Conservation (phyloP, 2,797 vertebrate species). For the Sebastes minor region DNA sequence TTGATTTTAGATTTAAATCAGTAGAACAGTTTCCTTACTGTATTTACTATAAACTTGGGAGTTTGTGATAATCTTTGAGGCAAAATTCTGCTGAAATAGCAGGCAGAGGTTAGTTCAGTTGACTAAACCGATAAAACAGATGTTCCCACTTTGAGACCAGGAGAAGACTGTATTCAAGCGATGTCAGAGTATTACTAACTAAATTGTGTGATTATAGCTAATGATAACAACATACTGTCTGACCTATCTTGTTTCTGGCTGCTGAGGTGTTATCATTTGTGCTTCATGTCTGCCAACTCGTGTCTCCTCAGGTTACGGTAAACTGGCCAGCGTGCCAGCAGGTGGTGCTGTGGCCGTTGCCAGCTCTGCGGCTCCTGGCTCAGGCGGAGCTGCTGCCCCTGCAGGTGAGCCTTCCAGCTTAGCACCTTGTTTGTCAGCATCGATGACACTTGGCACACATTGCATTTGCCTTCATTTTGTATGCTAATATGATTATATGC, state of each 20-base stretch:
- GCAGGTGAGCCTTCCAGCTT: slow-evolving; percentile 76
- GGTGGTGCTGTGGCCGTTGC: slow-evolving; percentile 82
- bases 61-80: not conserved
- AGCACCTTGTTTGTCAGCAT: slow-evolving; percentile 48
- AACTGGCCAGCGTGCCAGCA: slow-evolving; percentile 84
- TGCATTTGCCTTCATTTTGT: slow-evolving; percentile 20
- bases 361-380: slow-evolving; percentile 71
- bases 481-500: not conserved
- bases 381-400: slow-evolving; percentile 78
- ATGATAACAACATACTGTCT: not conserved
- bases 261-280: not conserved
- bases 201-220: not conserved
- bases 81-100: not conserved
- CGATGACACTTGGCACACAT: slow-evolving; percentile 23
- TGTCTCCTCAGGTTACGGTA: slow-evolving; percentile 79
- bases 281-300: slow-evolving; percentile 40
- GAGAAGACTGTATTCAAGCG: not conserved
- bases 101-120: not conserved
- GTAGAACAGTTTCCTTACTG: not conserved
- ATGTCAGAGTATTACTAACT: not conserved
- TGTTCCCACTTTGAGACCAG: not conserved
- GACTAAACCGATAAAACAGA: not conserved
- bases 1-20: not conserved
- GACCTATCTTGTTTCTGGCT: slow-evolving; percentile 19
- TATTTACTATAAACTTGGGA: not conserved